Conservation (phyloP, 2,113 vertebrate genomes). For the Corythaixoides concolor region DNA sequence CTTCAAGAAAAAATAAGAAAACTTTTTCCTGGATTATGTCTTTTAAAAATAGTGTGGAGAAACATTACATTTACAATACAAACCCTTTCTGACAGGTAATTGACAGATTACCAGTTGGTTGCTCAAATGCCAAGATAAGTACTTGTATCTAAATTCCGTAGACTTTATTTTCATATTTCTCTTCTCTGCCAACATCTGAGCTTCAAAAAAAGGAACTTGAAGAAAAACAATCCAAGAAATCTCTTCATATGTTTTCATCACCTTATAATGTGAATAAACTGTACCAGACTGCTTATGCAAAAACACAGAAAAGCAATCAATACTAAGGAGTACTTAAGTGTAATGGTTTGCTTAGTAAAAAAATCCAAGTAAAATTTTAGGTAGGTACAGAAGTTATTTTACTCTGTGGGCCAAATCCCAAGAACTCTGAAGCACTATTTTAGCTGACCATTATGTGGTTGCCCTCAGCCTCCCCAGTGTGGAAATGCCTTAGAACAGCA, state of each 20-base stretch:
- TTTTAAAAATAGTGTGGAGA: not conserved
- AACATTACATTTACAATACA: not conserved
- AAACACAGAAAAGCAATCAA: not conserved
- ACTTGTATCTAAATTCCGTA: not conserved
- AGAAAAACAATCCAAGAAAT: not conserved
- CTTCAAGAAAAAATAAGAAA: not conserved
- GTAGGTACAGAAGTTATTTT: not conserved
- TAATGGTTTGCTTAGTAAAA: not conserved
- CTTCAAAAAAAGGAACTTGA: not conserved
- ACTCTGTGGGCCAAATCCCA: not conserved
- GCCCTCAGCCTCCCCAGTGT: not conserved
- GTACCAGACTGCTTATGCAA: not conserved
- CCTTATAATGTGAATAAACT: not conserved
- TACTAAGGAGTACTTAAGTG: not conserved
- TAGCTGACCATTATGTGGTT: not conserved
- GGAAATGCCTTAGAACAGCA: slow-evolving; percentile 4
- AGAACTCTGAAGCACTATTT: not conserved
- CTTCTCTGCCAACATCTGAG: not conserved
- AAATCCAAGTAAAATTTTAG: not conserved
- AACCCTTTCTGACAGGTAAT: not conserved
- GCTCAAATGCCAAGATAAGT: not conserved
- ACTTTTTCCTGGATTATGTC: not conserved
- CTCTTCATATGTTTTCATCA: not conserved
- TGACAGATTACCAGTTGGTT: not conserved
- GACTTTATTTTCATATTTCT: not conserved